phyloP scores from a whole-genome alignment of 2,113 vertebrate species.

The Catagonus wagneri region DNA sequence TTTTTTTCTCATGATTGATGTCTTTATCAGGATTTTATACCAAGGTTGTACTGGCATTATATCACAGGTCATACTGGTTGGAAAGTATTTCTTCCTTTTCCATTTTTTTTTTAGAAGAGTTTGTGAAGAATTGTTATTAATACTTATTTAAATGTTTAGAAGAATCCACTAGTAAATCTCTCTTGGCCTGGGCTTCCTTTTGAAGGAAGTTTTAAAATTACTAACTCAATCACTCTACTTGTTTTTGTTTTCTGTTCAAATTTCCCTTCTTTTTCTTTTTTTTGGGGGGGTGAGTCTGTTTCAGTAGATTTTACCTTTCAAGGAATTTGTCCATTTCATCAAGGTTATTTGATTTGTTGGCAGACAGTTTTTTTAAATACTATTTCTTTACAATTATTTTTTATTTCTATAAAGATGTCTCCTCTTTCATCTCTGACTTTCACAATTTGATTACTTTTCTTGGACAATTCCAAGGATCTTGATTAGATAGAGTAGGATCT shows the following conservation, averaged over 20 bases:
- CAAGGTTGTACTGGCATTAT: neutral
- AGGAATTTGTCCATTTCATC: neutral
- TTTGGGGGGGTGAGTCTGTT: neutral
- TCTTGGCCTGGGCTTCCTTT: neutral
- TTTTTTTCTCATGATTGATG: no score
- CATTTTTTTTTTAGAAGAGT: slow-evolving; percentile 30
- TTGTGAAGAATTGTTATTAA: neutral
- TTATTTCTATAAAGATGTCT: neutral
- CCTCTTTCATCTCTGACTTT: slow-evolving; percentile 7
- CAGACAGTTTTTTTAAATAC: neutral
- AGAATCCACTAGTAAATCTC: neutral
- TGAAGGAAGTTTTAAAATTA: neutral
- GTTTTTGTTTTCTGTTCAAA: neutral
- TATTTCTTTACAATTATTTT: neutral
- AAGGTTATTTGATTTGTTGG: slow-evolving; percentile 10
- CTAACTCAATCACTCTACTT: neutral
- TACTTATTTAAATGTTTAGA: neutral
- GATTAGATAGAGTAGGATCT: neutral
- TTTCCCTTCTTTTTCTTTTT: neutral
- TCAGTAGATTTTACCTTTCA: slow-evolving; percentile 4
- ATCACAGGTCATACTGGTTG: neutral
- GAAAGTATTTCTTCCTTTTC: neutral
- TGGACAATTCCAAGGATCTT: neutral
- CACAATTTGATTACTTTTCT: neutral
- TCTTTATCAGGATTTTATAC: no score